These are phyloP conservation scores for Apistogramma diplotaenia DNA, from an alignment of 2,113 vertebrate species.

Conservation along the genomic window DNA sequence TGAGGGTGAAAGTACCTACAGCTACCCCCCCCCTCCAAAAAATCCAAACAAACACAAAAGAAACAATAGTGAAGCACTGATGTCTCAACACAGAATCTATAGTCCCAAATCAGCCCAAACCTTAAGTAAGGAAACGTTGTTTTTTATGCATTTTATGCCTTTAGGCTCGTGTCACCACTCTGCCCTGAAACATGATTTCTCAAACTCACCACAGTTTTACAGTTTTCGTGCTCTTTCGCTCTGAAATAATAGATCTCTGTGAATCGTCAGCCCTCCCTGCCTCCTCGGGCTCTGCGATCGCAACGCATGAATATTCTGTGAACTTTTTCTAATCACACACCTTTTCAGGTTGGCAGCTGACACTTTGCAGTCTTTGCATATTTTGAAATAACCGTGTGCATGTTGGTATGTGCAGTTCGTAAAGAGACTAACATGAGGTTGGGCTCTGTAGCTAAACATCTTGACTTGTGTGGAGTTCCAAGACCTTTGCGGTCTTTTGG, in stretches of 20 bases:
- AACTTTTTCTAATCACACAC: background rate
- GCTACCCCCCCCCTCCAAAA: background rate
- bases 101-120: background rate
- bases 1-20: background rate
- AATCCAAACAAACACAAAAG: background rate
- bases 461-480: background rate
- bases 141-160: background rate
- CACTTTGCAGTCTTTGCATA: background rate
- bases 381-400: background rate
- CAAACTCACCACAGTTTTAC: background rate
- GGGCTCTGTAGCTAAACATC: background rate
- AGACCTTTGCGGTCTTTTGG: background rate
- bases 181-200: background rate
- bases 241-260: background rate
- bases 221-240: background rate
- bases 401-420: background rate
- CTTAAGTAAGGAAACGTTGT: no score
- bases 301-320: background rate
- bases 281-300: background rate
- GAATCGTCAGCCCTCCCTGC: background rate
- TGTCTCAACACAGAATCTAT: background rate
- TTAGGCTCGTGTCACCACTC: background rate
- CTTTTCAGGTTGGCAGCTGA: background rate
- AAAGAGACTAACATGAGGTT: background rate
- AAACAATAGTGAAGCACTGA: background rate